phyloP scores from a whole-genome alignment of 2,113 vertebrate genomes.

The Rhinolophus sinicus region DNA sequence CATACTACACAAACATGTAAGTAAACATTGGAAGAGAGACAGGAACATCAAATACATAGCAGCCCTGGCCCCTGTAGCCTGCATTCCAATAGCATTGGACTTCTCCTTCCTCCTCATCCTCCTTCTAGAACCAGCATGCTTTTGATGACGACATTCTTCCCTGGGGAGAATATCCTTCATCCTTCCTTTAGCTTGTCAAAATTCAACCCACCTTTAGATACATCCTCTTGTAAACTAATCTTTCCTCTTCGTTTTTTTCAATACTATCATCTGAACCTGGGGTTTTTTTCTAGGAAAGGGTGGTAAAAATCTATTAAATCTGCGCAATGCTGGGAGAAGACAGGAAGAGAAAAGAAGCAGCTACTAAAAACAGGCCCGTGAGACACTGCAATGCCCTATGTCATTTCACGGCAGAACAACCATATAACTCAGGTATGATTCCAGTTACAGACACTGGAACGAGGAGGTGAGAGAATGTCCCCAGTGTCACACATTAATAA shows the following conservation, averaged over 20 bases:
- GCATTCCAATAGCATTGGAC: neutral
- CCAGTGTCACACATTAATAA: neutral
- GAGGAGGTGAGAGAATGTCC: neutral
- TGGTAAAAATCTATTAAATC: neutral
- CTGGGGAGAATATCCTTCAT: neutral
- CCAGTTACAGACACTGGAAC: neutral
- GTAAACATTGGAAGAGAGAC: neutral
- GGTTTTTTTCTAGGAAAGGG: neutral
- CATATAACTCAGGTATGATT: neutral
- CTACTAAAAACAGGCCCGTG: neutral
- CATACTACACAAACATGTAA: neutral
- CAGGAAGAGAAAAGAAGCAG: neutral
- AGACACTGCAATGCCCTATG: neutral
- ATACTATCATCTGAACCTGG: neutral
- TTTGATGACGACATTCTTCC: neutral
- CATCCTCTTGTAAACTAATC: neutral
- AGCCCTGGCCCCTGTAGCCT: neutral
- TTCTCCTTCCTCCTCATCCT: neutral
- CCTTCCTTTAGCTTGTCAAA: conserved; percentile 1
- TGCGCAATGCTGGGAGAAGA: neutral
- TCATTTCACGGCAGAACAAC: neutral
- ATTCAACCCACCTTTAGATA: conserved; percentile 14
- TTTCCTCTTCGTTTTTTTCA: conserved; percentile 14
- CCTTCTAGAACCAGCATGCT: neutral
- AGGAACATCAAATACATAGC: neutral